Percentiles rank a stretch among this genome's conserved stretches.
These are phyloP conservation scores for Pristionchus fissidentatus DNA, from an alignment of 2,888 invertebrate genomes.

Conservation along the genomic window DNA sequence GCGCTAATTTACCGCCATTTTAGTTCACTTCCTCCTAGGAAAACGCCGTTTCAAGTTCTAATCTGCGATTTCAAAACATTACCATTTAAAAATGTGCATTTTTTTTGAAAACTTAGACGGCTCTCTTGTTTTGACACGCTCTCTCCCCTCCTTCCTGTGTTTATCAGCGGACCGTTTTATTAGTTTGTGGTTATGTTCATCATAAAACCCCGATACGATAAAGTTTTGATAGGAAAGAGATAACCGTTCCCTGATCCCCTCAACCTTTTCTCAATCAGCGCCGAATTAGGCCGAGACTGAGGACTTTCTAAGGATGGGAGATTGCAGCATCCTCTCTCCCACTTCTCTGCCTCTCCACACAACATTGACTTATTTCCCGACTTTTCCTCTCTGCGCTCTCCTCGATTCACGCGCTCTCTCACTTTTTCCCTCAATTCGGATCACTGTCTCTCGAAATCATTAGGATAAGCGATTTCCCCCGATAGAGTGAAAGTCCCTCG, in stretches of 20 bases:
- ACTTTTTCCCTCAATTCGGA: conserved; percentile 18
- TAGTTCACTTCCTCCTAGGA: too few relatives aligned
- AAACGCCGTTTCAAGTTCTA: too few relatives aligned
- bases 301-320: conserved; percentile 22
- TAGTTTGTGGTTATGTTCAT: too few relatives aligned
- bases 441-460: conserved; percentile 31
- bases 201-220: too few relatives aligned
- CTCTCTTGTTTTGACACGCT: too few relatives aligned
- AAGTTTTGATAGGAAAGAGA: too few relatives aligned
- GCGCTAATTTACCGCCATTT: background rate
- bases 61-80: too few relatives aligned
- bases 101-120: too few relatives aligned
- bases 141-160: too few relatives aligned
- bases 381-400: background rate
- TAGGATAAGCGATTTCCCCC: conserved; percentile 36
- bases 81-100: too few relatives aligned
- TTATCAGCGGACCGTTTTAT: too few relatives aligned
- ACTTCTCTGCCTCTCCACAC: background rate
- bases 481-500: conserved; percentile 22
- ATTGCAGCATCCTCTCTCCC: conserved; percentile 5
- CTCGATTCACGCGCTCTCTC: conserved; percentile 37
- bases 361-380: background rate
- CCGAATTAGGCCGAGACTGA: conserved; percentile 44
- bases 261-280: conserved; percentile 15
- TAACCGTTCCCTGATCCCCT: background rate